Percentiles rank a stretch among this genome's conserved stretches.
Evolutionary conservation across 2,888 invertebrate species (phyloP).

Genomic region (Acronicta psi): DNA sequence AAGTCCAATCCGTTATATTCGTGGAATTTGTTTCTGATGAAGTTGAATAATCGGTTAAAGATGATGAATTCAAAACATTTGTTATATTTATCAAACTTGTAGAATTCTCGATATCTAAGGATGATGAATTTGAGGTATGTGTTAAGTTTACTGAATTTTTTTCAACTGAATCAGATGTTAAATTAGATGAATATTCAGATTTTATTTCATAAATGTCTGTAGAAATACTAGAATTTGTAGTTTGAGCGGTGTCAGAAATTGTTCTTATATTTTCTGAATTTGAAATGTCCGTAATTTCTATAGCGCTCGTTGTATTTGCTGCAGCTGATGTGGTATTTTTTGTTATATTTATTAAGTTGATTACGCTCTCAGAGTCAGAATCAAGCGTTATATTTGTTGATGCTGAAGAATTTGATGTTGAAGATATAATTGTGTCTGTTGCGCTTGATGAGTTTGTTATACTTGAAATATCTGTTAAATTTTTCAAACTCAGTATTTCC

Average conservation of each 20-base stretch:
- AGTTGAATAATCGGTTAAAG: slow-evolving; percentile 1
- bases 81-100: slow-evolving; percentile 3
- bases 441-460: slow-evolving; percentile 18
- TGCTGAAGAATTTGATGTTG: slow-evolving; percentile 16
- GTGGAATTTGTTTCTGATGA: slow-evolving; percentile 25
- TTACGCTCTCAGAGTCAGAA: not conserved
- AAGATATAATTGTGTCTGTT: slow-evolving; percentile 4
- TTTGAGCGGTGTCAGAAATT: slow-evolving; percentile 4
- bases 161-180: slow-evolving; percentile 3
- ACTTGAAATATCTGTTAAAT: slow-evolving; percentile 2
- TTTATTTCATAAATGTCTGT: slow-evolving; percentile 10
- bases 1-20: slow-evolving; percentile 14
- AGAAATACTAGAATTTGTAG: slow-evolving; percentile 26
- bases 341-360: not conserved
- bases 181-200: slow-evolving; percentile 18
- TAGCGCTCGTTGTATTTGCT: slow-evolving; percentile 22
- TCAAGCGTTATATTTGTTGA: slow-evolving; percentile 5
- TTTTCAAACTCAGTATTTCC: slow-evolving; percentile 7
- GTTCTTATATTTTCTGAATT: not conserved
- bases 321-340: slow-evolving; percentile 14
- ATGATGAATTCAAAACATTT: slow-evolving; percentile 19
- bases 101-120: slow-evolving; percentile 1
- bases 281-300: slow-evolving; percentile 9
- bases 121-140: slow-evolving; percentile 12
- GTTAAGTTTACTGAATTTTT: slow-evolving; percentile 12